phyloP scores from a whole-genome alignment of 2,113 vertebrate species.

The Sylvietta virens region DNA sequence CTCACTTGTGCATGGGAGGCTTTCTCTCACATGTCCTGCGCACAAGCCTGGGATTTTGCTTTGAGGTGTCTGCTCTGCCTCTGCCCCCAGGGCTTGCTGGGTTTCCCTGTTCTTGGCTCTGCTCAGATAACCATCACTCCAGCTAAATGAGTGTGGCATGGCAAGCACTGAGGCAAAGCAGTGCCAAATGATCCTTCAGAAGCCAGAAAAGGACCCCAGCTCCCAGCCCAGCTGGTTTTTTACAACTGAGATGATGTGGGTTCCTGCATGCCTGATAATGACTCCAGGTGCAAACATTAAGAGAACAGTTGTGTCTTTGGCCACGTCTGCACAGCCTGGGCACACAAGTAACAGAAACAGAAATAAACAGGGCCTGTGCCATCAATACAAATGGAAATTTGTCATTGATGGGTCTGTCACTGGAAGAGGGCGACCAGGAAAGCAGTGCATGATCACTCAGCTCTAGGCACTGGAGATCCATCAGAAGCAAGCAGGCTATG shows the following conservation, averaged over 20 bases:
- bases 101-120: neutral
- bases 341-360: neutral
- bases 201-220: neutral
- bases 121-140: neutral
- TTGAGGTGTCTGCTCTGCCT: neutral
- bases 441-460: fast-evolving
- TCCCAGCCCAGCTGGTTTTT: neutral
- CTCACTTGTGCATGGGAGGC: neutral
- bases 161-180: neutral
- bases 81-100: neutral
- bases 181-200: neutral
- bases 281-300: neutral
- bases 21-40: neutral
- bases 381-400: neutral
- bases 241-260: neutral
- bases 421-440: neutral
- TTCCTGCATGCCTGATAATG: neutral
- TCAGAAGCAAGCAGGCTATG: neutral
- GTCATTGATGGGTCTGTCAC: neutral
- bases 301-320: neutral
- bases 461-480: neutral
- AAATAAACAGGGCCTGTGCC: neutral
- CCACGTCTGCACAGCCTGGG: neutral
- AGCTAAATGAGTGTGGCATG: neutral
- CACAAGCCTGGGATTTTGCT: neutral